Percentiles rank a stretch among this genome's conserved stretches.
Conservation (phyloP, 2,888 invertebrate genomes). For the Serrognathus titanus region DNA sequence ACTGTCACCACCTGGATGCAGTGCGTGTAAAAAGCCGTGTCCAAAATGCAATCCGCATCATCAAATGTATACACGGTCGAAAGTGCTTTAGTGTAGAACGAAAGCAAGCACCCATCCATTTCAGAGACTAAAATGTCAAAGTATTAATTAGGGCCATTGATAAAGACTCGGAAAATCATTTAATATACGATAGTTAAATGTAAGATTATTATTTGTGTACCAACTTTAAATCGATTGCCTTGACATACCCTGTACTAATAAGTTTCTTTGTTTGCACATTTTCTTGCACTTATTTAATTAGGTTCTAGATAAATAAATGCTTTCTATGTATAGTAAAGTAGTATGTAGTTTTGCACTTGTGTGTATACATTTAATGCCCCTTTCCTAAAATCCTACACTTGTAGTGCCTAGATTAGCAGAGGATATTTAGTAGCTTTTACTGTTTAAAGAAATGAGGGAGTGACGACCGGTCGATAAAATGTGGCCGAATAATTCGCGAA, state of each 20-base stretch:
- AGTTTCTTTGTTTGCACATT: constrained; percentile 19
- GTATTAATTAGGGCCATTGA: too few species aligned
- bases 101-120: too few species aligned
- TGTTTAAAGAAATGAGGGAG: constrained; percentile 7
- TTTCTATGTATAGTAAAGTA: constrained; percentile 16
- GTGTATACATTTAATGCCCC: background rate
- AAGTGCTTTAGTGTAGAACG: too few species aligned
- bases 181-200: constrained; percentile 8
- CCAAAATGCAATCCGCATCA: background rate
- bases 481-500: constrained; percentile 10
- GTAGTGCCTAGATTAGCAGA: background rate
- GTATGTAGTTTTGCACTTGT: constrained; percentile 14
- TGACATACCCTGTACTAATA: constrained; percentile 16
- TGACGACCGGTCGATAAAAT: constrained; percentile 16
- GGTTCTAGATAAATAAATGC: constrained; percentile 4
- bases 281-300: constrained; percentile 17
- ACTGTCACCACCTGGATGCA: background rate
- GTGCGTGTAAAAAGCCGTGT: background rate
- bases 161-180: too few species aligned
- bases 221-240: constrained; percentile 19
- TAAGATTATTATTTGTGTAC: constrained; percentile 21
- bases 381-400: background rate
- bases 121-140: too few species aligned
- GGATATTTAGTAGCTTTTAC: background rate
- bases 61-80: background rate